Evolutionary conservation across 30 jellyfish, hydroid and myxozoan genomes (phyloP).

Genomic region (Hydractinia symbiolongicarpus): DNA sequence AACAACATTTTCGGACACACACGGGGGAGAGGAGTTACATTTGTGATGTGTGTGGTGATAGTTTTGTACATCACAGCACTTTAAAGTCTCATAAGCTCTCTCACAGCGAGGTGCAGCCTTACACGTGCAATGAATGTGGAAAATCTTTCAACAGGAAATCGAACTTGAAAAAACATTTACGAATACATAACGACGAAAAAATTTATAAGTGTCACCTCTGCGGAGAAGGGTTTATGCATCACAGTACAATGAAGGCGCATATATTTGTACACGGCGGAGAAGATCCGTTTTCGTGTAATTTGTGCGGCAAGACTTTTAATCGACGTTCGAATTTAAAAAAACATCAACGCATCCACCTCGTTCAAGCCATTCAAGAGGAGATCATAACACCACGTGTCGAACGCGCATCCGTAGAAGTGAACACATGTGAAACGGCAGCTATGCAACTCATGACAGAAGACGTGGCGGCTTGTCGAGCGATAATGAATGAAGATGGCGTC

Average conservation of each 20-base stretch:
- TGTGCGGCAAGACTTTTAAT: slow-evolving; percentile 8
- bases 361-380: no score
- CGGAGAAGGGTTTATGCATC: background rate
- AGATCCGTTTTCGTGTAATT: background rate
- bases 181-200: slow-evolving; percentile 4
- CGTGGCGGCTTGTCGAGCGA: no score
- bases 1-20: background rate
- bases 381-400: no score
- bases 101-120: background rate
- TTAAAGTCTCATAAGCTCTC: background rate
- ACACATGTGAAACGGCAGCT: no score
- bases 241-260: slow-evolving; percentile 14
- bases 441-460: no score
- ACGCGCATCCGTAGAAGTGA: no score
- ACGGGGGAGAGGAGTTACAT: slow-evolving; percentile 2
- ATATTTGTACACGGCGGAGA: slow-evolving; percentile 1
- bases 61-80: background rate
- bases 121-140: background rate
- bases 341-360: background rate
- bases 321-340: slow-evolving; percentile 7
- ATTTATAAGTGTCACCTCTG: background rate
- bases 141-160: background rate
- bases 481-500: no score
- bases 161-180: background rate
- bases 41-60: background rate